Percentiles rank a stretch among this genome's conserved stretches.
These are phyloP conservation scores for Hippoglossus hippoglossus DNA, from an alignment of 2,797 vertebrate species.

Conservation along the genomic window DNA sequence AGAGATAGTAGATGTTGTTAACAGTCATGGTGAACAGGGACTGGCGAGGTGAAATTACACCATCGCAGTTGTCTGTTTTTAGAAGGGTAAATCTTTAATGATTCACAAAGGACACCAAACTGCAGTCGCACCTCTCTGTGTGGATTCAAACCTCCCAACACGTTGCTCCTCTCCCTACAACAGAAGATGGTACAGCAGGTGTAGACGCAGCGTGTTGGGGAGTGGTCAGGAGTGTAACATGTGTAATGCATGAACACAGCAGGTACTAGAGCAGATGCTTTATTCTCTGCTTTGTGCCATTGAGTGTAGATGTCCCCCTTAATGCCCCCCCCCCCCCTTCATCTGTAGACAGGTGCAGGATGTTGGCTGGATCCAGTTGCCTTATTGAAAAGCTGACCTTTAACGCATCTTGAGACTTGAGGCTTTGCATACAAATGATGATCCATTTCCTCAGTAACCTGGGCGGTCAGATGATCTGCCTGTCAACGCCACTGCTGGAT, in stretches of 20 bases:
- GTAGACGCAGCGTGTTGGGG: slow-evolving; percentile 9
- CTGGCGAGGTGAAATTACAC: slow-evolving; percentile 1
- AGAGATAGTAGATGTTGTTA: slow-evolving; percentile 20
- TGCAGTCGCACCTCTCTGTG: neutral
- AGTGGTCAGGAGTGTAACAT: slow-evolving; percentile 16
- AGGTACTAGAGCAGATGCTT: slow-evolving; percentile 9
- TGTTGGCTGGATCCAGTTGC: slow-evolving; percentile 37
- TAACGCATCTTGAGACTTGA: slow-evolving; percentile 71
- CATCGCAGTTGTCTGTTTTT: slow-evolving; percentile 21
- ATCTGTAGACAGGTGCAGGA: slow-evolving; percentile 35
- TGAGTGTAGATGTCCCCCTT: slow-evolving; percentile 20
- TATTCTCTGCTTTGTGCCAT: slow-evolving; percentile 7
- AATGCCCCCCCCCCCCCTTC: slow-evolving; percentile 13
- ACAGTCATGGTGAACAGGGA: slow-evolving; percentile 19
- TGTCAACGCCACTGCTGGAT: slow-evolving; percentile 19
- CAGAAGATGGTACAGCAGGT: slow-evolving; percentile 1
- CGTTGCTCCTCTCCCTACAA: slow-evolving; percentile 3
- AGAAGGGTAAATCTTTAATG: slow-evolving; percentile 17
- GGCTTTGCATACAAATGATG: slow-evolving; percentile 80
- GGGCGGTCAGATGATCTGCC: slow-evolving; percentile 16
- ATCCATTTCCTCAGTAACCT: slow-evolving; percentile 53
- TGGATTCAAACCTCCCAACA: neutral
- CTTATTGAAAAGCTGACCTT: slow-evolving; percentile 80
- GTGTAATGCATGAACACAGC: slow-evolving; percentile 5
- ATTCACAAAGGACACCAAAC: slow-evolving; percentile 13